These are phyloP conservation scores for Meleagris gallopavo DNA, from an alignment of 2,113 vertebrate genomes.

Conservation along the genomic window DNA sequence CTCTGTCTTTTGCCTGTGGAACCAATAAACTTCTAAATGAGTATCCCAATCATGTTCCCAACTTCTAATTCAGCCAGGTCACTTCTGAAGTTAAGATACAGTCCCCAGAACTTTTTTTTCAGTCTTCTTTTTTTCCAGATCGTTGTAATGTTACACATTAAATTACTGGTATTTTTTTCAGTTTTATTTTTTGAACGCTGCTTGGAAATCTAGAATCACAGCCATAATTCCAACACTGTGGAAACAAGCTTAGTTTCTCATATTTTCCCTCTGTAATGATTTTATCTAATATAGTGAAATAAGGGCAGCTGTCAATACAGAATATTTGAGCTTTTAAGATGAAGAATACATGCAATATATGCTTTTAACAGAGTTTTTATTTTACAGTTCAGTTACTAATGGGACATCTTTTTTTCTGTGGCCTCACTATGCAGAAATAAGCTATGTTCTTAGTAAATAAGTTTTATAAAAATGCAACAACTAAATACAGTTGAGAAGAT, in stretches of 20 bases:
- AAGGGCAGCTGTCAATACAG: background rate
- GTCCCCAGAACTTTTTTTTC: background rate
- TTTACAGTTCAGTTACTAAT: background rate
- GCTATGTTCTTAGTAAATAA: background rate
- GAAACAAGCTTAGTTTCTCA: background rate
- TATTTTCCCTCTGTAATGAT: background rate
- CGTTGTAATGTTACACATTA: background rate
- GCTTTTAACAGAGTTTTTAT: background rate
- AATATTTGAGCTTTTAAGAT: background rate
- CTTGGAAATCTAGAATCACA: background rate
- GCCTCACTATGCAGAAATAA: background rate
- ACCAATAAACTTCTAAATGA: background rate
- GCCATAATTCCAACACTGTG: background rate
- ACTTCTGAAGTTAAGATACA: background rate
- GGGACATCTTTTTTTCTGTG: background rate
- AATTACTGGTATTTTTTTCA: background rate
- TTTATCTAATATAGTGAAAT: slow-evolving; percentile 30
- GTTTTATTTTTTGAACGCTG: background rate
- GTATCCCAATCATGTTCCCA: background rate
- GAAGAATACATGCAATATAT: background rate
- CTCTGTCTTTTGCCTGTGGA: background rate
- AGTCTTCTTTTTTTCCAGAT: background rate
- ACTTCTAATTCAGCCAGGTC: background rate
- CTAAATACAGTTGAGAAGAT: background rate
- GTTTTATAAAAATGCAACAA: background rate